Percentiles rank a stretch among this genome's conserved stretches.
These are phyloP conservation scores for Ochlodes sylvanus DNA, from an alignment of 2,888 invertebrate species.

Conservation along the genomic window DNA sequence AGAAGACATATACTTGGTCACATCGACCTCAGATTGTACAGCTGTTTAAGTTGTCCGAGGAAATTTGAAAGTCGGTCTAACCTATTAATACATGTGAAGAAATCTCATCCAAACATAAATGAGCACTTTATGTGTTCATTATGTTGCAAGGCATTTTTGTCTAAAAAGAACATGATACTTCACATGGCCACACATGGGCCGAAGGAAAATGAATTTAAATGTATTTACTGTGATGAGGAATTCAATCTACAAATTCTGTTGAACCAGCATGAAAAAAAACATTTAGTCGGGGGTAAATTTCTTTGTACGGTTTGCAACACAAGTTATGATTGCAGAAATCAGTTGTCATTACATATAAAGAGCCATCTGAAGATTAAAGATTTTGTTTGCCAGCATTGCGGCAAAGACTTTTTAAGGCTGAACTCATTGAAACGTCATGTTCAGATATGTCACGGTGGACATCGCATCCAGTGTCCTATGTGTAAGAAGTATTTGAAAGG, in stretches of 20 bases:
- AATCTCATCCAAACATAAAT: constrained; percentile 77
- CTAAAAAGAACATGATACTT: constrained; percentile 89
- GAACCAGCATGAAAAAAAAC: constrained; percentile 89
- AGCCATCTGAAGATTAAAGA: constrained; percentile 91
- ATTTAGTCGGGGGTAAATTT: constrained; percentile 89
- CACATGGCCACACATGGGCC: constrained; percentile 90
- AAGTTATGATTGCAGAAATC: constrained; percentile 88
- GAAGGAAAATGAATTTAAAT: constrained; percentile 82
- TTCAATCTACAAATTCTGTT: constrained; percentile 62
- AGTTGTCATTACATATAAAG: constrained; percentile 87
- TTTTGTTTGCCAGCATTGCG: constrained; percentile 92
- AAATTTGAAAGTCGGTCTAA: constrained; percentile 48
- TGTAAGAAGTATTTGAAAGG: constrained; percentile 93
- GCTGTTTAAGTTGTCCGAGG: constrained; percentile 23
- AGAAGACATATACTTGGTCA: constrained; percentile 88
- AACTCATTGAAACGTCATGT: constrained; percentile 91
- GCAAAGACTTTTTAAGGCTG: constrained; percentile 90
- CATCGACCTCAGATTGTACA: constrained; percentile 79
- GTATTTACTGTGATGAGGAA: constrained; percentile 85
- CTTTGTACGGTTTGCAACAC: constrained; percentile 89
- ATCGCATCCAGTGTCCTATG: constrained; percentile 91
- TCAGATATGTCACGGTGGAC: constrained; percentile 90
- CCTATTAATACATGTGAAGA: constrained; percentile 86
- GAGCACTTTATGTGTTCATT: constrained; percentile 88
- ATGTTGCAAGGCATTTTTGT: constrained; percentile 90